phyloP scores from a whole-genome alignment of 2,113 vertebrate species.

The Meleagris gallopavo region DNA sequence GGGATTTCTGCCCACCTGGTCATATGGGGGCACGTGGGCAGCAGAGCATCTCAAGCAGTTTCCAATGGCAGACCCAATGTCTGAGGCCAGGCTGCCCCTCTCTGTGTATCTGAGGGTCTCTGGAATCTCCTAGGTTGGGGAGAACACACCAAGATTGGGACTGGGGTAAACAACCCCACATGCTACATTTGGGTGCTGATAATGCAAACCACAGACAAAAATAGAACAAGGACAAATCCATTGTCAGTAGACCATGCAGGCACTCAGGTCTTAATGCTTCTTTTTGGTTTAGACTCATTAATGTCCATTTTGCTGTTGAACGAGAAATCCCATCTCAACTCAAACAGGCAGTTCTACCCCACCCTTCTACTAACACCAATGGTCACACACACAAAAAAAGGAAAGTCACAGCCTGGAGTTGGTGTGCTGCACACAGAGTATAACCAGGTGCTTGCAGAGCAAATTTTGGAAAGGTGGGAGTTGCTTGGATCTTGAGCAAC shows the following conservation, averaged over 20 bases:
- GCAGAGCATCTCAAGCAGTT: not conserved
- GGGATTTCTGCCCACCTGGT: not conserved
- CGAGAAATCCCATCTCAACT: not conserved
- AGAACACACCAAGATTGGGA: not conserved
- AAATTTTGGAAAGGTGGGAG: not conserved
- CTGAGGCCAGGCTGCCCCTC: not conserved
- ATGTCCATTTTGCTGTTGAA: not conserved
- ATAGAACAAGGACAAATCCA: not conserved
- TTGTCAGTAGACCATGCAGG: not conserved
- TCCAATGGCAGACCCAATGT: rapidly evolving
- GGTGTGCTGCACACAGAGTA: not conserved
- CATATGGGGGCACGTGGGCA: not conserved
- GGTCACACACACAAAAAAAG: not conserved
- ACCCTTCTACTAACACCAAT: not conserved
- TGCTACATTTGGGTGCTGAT: not conserved
- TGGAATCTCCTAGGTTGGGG: not conserved
- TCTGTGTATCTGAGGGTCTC: not conserved
- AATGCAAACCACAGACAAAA: not conserved
- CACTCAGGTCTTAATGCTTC: not conserved
- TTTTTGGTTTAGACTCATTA: not conserved
- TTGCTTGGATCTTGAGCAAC: not conserved
- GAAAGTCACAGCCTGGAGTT: not conserved
- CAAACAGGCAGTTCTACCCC: not conserved
- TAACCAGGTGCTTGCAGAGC: not conserved
- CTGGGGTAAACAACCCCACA: not conserved